Percentiles rank a stretch among this genome's conserved stretches.
Evolutionary conservation across 2,797 vertebrate species (phyloP).

Genomic region (Nyctalus aviator): DNA sequence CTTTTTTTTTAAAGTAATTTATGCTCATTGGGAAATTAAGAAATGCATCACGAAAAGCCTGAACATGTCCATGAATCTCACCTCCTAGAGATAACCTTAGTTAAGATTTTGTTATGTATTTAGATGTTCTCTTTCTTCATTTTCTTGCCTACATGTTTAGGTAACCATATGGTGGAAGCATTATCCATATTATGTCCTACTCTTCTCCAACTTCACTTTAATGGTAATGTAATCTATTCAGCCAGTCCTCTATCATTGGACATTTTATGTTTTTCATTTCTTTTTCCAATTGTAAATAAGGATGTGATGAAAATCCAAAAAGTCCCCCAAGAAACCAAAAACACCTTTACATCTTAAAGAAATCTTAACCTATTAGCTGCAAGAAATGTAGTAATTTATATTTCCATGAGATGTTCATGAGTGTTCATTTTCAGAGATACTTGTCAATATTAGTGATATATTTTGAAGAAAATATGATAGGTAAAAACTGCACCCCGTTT

Average conservation of each 20-base stretch:
- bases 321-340: background rate
- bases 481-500: background rate
- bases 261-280: background rate
- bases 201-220: background rate
- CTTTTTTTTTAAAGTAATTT: background rate
- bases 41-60: background rate
- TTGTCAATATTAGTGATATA: background rate
- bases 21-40: background rate
- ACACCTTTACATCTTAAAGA: background rate
- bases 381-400: background rate
- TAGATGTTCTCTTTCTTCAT: background rate
- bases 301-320: constrained; percentile 1
- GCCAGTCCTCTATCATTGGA: background rate
- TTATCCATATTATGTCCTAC: background rate
- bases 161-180: too few species aligned
- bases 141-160: background rate
- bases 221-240: background rate
- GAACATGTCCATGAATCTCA: background rate
- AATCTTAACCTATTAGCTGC: background rate
- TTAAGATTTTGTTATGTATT: background rate
- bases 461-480: background rate
- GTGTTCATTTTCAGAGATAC: constrained; percentile 7
- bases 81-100: background rate
- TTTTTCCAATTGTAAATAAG: constrained; percentile 1
- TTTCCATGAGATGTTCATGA: background rate